phyloP scores from a whole-genome alignment of 1,140 invertebrate genomes.

The Drepana arcuata region DNA sequence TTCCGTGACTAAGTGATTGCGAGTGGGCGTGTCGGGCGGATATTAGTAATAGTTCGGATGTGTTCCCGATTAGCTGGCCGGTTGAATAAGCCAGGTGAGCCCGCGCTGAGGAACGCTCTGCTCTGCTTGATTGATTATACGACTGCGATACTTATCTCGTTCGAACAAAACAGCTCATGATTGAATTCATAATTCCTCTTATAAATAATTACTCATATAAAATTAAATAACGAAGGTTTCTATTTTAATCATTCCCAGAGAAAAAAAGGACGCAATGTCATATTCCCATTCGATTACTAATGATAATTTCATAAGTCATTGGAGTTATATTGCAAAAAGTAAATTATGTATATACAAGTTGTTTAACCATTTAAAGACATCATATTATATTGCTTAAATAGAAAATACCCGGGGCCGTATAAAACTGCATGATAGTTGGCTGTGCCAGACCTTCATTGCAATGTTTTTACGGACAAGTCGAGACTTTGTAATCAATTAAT shows the following conservation, averaged over 20 bases:
- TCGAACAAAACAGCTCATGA: conserved; percentile 19
- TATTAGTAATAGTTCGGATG: conserved; percentile 19
- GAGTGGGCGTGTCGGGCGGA: conserved; percentile 13
- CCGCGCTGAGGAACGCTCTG: conserved; percentile 3
- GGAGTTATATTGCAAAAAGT: too few relatives aligned
- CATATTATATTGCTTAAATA: too few relatives aligned
- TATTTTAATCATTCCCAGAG: too few relatives aligned
- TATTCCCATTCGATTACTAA: too few relatives aligned
- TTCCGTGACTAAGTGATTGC: conserved; percentile 12
- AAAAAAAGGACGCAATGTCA: too few relatives aligned
- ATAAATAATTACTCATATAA: conserved; percentile 1
- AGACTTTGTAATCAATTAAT: conserved; percentile 32
- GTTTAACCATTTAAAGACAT: too few relatives aligned
- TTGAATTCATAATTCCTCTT: conserved; percentile 20
- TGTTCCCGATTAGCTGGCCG: conserved; percentile 15
- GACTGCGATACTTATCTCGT: conserved; percentile 13
- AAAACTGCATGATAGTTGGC: too few relatives aligned
- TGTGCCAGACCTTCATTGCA: too few relatives aligned
- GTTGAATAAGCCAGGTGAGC: conserved; percentile 16
- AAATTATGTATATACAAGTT: too few relatives aligned
- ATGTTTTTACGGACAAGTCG: conserved; percentile 19
- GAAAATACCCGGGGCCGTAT: too few relatives aligned
- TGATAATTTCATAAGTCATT: too few relatives aligned
- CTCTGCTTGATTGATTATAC: conserved; percentile 22
- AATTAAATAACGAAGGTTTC: too few relatives aligned